Evolutionary conservation across 2,888 invertebrate species (phyloP), one percentile per base, ranked within the genome.

Genomic region (Drosophila lacicola): DNA sequence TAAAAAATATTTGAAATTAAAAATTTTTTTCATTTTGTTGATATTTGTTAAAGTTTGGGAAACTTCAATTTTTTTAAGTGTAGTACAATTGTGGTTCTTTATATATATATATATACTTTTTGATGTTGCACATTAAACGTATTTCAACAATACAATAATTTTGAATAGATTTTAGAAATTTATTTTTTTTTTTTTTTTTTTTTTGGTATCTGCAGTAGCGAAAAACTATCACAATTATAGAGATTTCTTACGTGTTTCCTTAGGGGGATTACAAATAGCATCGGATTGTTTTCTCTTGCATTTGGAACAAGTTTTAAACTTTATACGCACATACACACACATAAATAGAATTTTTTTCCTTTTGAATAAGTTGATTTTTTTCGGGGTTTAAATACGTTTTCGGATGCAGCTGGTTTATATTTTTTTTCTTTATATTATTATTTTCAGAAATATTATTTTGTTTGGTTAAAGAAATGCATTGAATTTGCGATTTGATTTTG

Each of bases 221-320:
- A 82, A 83, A 74, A 70, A 74, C 82, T 83, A 83, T 83, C 83
- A 83, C 83, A 83, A 75, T 82, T 88, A 78, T 68, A 65, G 80
- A 85, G 76, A 68, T 85, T 89, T 82, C 53, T 54, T 72, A 64
- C 17, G 58, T 66, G 49, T 47, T 74, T 62, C 44, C 61, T 60
- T 69, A 54, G 44, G 64, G 60, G 64, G 60, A 44, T 50, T 70
- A 51, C 49, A 63, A 60, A 69, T 51, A 44, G 60, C 53, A 60
- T 70, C 61, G 53, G 84, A 76, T 69, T 70, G 73, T 68, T 77
- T 72, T 61, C 44, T 53, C 70, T 67, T 61, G 41, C 53, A 63
- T 51, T 50, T 14, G 55, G 45, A 44, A 55, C 55, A 44, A 42
- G 34, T 36, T 54, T 29, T 49, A 21, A 56, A 67, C 74, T 58